Percentiles rank a stretch among this genome's conserved stretches.
phyloP scores from a whole-genome alignment of 2,888 invertebrate species.

The Malacosoma neustria region DNA sequence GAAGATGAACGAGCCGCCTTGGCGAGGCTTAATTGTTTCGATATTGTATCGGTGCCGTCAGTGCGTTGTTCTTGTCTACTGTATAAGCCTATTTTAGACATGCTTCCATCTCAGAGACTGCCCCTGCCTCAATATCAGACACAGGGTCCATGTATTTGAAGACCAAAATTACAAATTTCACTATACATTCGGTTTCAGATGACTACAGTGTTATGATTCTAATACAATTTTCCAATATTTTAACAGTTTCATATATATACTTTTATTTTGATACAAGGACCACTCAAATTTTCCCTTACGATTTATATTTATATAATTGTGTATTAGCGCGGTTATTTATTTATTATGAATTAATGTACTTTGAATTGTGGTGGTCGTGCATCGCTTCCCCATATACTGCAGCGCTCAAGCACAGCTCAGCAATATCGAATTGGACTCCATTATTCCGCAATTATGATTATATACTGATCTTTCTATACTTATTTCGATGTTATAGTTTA shows the following conservation, averaged over 20 bases:
- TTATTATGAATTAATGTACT: constrained; percentile 31
- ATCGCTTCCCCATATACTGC: constrained; percentile 27
- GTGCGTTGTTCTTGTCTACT: constrained; percentile 33
- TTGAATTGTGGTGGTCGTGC: constrained; percentile 39
- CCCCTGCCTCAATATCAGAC: not conserved
- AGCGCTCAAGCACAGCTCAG: constrained; percentile 5
- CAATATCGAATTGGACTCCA: constrained; percentile 18
- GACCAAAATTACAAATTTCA: too few species aligned
- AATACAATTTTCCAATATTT: not conserved
- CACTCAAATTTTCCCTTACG: constrained; percentile 82
- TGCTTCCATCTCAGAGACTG: not conserved
- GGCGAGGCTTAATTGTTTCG: constrained; percentile 51
- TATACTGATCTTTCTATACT: constrained; percentile 46
- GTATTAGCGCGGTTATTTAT: constrained; percentile 26
- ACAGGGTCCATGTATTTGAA: not conserved
- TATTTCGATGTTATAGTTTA: constrained; percentile 65
- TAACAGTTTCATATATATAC: constrained; percentile 19
- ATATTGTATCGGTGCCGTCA: constrained; percentile 57
- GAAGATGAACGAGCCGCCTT: constrained; percentile 31
- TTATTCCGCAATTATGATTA: constrained; percentile 26
- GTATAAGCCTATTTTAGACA: constrained; percentile 5
- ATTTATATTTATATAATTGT: constrained; percentile 31
- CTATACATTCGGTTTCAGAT: too few species aligned
- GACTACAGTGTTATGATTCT: not conserved
- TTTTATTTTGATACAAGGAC: constrained; percentile 79